phyloP scores from a whole-genome alignment of 2,888 invertebrate genomes.

The Nephrotoma appendiculata region DNA sequence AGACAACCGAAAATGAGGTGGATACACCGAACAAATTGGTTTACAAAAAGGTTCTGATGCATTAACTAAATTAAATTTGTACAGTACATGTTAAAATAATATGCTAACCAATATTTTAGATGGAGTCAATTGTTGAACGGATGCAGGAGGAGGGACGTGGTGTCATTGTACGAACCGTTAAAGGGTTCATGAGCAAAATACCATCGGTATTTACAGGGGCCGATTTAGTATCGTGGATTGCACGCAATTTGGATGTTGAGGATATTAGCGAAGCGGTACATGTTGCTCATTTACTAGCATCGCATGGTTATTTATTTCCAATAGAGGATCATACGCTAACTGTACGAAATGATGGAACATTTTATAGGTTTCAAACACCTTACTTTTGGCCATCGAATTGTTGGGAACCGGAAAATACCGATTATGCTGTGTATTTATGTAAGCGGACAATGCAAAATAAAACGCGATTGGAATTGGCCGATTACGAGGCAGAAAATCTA shows the following conservation, averaged over 20 bases:
- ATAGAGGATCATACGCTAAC: constrained; percentile 96
- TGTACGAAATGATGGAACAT: constrained; percentile 95
- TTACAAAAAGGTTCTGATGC: constrained; percentile 58
- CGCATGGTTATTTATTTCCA: constrained; percentile 97
- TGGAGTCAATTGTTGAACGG: constrained; percentile 89
- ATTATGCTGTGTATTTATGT: constrained; percentile 98
- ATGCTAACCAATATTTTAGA: constrained; percentile 45
- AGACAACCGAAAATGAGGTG: constrained; percentile 33
- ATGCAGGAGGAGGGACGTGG: constrained; percentile 93
- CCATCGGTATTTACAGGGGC: constrained; percentile 84
- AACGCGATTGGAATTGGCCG: constrained; percentile 89
- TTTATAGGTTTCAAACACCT: constrained; percentile 83
- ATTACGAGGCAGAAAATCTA: constrained; percentile 97
- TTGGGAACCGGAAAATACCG: constrained; percentile 98
- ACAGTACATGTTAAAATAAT: neutral
- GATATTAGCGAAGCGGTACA: constrained; percentile 90
- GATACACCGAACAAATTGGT: constrained; percentile 81
- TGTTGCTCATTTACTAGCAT: constrained; percentile 84
- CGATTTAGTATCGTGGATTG: constrained; percentile 89
- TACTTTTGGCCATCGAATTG: constrained; percentile 99
- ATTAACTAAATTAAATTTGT: constrained; percentile 21
- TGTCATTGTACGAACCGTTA: constrained; percentile 92
- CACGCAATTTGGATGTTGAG: constrained; percentile 79
- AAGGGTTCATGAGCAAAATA: constrained; percentile 97
- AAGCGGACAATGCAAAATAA: constrained; percentile 99